Evolutionary conservation across 1,140 invertebrate species (phyloP).

Genomic region (Aphis gossypii): DNA sequence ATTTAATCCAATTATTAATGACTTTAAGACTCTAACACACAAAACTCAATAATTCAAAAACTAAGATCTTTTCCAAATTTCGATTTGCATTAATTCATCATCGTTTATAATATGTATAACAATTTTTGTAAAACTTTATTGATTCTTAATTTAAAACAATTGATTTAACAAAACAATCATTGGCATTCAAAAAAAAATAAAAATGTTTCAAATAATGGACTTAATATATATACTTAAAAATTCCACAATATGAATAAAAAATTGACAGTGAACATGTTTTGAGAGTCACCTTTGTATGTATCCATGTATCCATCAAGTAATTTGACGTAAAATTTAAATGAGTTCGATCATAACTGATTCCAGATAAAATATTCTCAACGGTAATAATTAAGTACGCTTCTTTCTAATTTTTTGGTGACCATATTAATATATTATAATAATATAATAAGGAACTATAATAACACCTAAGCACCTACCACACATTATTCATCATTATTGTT

Average conservation of each 20-base stretch:
- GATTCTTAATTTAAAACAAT: no score
- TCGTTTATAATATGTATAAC: neutral
- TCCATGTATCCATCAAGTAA: neutral
- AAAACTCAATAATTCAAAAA: neutral
- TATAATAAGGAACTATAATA: neutral
- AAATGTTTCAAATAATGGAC: neutral
- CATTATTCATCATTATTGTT: neutral
- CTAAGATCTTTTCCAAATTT: neutral
- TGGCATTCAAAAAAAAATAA: neutral
- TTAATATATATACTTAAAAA: neutral
- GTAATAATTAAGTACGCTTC: neutral
- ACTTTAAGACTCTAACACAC: no score
- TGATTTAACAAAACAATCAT: no score
- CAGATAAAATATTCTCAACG: neutral
- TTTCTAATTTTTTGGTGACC: neutral
- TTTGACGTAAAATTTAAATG: neutral
- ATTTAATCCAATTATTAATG: neutral
- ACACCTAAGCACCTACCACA: no score
- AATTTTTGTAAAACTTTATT: no score
- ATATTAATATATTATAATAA: no score
- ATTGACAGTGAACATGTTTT: neutral
- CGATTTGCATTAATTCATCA: neutral
- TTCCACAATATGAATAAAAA: neutral
- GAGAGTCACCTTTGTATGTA: no score
- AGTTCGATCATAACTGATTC: no score